A percentile compares a stretch with the other conserved stretches of the same genome.
Conservation (phyloP, 2,888 invertebrate genomes). For the Sarcophaga variegata region DNA sequence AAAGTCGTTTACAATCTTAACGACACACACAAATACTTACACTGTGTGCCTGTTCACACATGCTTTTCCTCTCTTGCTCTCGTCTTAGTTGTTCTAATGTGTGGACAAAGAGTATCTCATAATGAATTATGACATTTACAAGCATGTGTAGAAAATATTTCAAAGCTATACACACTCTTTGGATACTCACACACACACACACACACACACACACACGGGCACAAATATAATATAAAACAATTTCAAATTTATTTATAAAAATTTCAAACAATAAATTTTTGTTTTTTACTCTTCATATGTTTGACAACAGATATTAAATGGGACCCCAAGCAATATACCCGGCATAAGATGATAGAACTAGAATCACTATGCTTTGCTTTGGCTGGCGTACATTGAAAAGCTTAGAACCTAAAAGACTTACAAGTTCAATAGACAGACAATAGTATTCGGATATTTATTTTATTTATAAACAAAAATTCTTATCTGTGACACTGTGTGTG, state of each 20-base stretch:
- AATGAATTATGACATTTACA: constrained; percentile 61
- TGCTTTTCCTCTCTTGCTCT: not conserved
- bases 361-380: too few species aligned
- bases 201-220: not conserved
- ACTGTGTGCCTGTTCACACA: not conserved
- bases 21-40: not conserved
- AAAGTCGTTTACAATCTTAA: constrained; percentile 63
- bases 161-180: not conserved
- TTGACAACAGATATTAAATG: too few species aligned
- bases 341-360: too few species aligned
- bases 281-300: too few species aligned
- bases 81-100: constrained; percentile 8
- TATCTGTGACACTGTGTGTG: not conserved
- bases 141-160: not conserved
- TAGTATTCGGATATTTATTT: too few species aligned
- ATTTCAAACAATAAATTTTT: constrained; percentile 22
- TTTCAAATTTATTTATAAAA: constrained; percentile 18
- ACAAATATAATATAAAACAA: constrained; percentile 9
- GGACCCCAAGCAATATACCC: too few species aligned
- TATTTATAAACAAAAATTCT: not conserved
- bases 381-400: too few species aligned
- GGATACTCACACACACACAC: constrained; percentile 9
- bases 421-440: too few species aligned
- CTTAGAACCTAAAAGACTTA: too few species aligned
- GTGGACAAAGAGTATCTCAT: constrained; percentile 43